Evolutionary conservation across 2,113 vertebrate genomes (phyloP).

Genomic region (Felis chaus): DNA sequence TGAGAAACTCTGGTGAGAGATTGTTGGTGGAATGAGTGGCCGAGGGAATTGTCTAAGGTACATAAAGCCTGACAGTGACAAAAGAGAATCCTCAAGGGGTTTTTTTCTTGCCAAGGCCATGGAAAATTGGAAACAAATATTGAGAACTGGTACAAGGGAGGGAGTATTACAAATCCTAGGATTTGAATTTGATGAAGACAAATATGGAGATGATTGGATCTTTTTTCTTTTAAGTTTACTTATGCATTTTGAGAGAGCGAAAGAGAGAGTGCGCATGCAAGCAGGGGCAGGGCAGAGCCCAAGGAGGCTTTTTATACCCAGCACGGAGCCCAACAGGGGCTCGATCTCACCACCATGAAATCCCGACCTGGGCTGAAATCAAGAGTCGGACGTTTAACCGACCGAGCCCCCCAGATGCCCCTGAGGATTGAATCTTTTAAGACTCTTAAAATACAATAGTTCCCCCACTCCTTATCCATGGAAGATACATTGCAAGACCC

Average conservation of each 20-base stretch:
- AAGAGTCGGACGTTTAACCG: too few relatives aligned
- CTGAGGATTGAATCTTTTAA: neutral
- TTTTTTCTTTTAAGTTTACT: neutral
- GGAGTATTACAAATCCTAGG: neutral
- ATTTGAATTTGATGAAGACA: neutral
- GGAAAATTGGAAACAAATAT: neutral
- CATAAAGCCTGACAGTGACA: neutral
- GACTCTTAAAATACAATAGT: neutral
- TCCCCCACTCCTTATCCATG: neutral
- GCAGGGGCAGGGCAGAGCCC: too few relatives aligned
- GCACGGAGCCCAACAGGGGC: too few relatives aligned
- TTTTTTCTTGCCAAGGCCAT: too few relatives aligned
- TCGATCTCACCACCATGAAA: too few relatives aligned
- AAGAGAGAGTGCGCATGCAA: too few relatives aligned
- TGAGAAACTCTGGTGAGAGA: neutral
- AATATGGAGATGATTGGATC: neutral
- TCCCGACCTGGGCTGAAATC: too few relatives aligned
- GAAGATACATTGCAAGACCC: neutral
- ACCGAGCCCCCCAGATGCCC: too few relatives aligned
- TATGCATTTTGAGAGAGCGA: too few relatives aligned
- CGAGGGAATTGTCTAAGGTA: neutral
- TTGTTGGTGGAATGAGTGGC: neutral
- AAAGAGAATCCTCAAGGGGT: neutral
- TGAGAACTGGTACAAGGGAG: neutral
- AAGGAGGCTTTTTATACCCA: too few relatives aligned